Evolutionary conservation across 2,113 vertebrate genomes (phyloP).

Genomic region (Dipodomys spectabilis): DNA sequence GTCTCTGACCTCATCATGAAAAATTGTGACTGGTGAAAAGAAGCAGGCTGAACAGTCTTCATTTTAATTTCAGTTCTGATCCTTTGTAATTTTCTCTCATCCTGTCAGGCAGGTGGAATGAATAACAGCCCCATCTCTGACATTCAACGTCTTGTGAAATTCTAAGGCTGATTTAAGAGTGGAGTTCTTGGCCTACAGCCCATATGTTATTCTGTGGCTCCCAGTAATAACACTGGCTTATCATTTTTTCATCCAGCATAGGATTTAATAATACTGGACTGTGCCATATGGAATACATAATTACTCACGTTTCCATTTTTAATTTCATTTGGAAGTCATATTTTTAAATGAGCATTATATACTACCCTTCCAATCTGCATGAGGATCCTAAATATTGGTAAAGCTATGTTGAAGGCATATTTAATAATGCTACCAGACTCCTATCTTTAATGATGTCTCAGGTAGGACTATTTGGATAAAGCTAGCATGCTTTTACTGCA

Average conservation of each 20-base stretch:
- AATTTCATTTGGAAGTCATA: constrained; percentile 37
- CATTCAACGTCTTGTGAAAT: constrained; percentile 56
- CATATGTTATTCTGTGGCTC: constrained; percentile 50
- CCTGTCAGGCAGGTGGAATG: constrained; percentile 59
- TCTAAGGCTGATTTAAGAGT: constrained; percentile 46
- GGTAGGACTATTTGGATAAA: constrained; percentile 27
- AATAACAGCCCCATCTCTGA: constrained; percentile 62
- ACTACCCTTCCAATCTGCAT: background rate
- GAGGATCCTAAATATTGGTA: background rate
- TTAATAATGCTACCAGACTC: background rate
- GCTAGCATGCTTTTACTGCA: constrained; percentile 38
- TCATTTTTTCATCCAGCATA: constrained; percentile 55
- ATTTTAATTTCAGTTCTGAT: constrained; percentile 60
- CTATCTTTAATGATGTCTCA: background rate
- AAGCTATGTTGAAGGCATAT: background rate
- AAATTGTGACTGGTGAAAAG: background rate
- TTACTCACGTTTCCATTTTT: constrained; percentile 50
- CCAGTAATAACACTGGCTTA: constrained; percentile 58
- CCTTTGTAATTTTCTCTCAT: constrained; percentile 25
- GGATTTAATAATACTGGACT: constrained; percentile 61
- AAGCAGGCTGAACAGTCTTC: background rate
- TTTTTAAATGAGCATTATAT: constrained; percentile 4
- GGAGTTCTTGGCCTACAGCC: constrained; percentile 35
- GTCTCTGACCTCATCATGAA: background rate
- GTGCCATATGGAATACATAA: constrained; percentile 64